These are phyloP conservation scores for Drosophila ogumai DNA, from an alignment of 1,140 invertebrate species.

Conservation along the genomic window DNA sequence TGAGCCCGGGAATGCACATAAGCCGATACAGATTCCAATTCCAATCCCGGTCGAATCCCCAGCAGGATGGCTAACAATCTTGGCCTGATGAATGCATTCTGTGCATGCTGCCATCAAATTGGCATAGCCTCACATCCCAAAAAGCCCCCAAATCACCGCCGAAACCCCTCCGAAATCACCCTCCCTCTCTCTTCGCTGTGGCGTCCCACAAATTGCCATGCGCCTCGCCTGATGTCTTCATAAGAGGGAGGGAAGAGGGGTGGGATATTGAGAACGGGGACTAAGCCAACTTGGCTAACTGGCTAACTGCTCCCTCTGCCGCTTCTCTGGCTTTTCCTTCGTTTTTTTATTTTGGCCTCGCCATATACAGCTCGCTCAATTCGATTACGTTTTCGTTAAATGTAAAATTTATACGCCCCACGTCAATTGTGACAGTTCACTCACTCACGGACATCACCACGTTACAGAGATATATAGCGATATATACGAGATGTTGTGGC, in stretches of 20 bases:
- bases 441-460: constrained; percentile 66
- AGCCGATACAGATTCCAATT: constrained; percentile 21
- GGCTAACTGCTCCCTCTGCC: constrained; percentile 18
- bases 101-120: constrained; percentile 68
- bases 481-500: constrained; percentile 8
- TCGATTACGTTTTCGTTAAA: constrained; percentile 84
- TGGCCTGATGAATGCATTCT: constrained; percentile 73
- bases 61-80: constrained; percentile 66
- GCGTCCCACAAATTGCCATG: constrained; percentile 81
- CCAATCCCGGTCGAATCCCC: constrained; percentile 16
- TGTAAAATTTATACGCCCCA: constrained; percentile 84
- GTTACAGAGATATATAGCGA: constrained; percentile 24
- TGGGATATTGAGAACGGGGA: constrained; percentile 9
- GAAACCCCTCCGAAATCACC: constrained; percentile 10
- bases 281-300: constrained; percentile 53
- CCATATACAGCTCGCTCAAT: constrained; percentile 81
- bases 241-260: constrained; percentile 35
- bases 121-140: constrained; percentile 39
- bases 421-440: constrained; percentile 83
- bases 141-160: constrained; percentile 13
- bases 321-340: neutral
- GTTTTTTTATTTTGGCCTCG: constrained; percentile 26
- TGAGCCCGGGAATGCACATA: constrained; percentile 66
- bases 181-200: constrained; percentile 40
- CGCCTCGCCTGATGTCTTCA: constrained; percentile 80